Base-by-base conservation (phyloP, 2,888 invertebrate genomes). In the Hemistola chrysoprasaria region DNA sequence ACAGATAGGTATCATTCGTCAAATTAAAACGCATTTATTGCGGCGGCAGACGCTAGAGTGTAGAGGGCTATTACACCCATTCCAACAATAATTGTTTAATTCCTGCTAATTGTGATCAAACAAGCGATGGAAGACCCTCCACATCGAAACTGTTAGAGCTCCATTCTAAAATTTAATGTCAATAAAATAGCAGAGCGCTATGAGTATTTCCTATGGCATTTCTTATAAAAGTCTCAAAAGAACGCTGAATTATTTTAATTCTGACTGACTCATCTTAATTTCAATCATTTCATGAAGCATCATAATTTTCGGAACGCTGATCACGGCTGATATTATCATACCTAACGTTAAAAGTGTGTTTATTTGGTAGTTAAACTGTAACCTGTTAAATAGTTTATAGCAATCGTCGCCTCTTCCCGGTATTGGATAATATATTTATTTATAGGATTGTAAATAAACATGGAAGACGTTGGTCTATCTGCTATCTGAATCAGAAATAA, bases 1-100 rank as follows among this genome's bases (percentile, higher is more conserved):
- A 16, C 16, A 16, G 16, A 23, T 20, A 36, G 20, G 27, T 32
- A 8, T 11, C 10, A 10, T 30, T 21, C 11, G 30, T 26, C 29
- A 30, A 39, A 43, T 49, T 43, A 40, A 44, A 37, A 40, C 27
- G 34, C 27, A 38, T 25, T 36, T 16, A 16, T 2, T 16, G 4
- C 4, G 2, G 16, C 23, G 35, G 27, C 24, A 30, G 49, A 39
- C 43, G 50, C 50, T 38, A n/a, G 2, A 16, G 16, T 3, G 4
- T 4, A 16, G 31, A 20, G 31, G 37, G 25, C 42, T 49, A 48
- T 47, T 43, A 53, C 53, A 56, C 50, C 47, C 49, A 51, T 55
- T 53, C 45, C 37, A 25, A 36, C 50, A 56, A 61, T 63, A 71
- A 73, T 74, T 73, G 67, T 67, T 78, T 73, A 73, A 78, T 75